Evolutionary conservation across 64 coral and sea anemone genomes (phyloP).

Genomic region (Pocillopora damicornis): DNA sequence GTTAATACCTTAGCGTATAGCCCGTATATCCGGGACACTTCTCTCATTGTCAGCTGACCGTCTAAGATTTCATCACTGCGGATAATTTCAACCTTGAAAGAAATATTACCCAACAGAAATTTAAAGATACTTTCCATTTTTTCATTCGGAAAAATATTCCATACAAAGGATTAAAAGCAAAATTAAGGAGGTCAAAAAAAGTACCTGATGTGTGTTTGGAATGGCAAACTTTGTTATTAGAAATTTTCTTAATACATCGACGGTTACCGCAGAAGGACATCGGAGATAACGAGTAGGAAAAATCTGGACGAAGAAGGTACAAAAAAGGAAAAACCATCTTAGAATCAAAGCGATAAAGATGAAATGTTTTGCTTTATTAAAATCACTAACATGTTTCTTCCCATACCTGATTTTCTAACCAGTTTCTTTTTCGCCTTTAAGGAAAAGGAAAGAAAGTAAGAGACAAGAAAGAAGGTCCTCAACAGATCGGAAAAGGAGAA

Average conservation of each 20-base stretch:
- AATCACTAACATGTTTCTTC: background rate
- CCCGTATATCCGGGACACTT: slow-evolving; percentile 48
- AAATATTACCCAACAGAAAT: background rate
- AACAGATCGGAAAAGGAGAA: no score
- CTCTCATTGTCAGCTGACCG: slow-evolving; percentile 42
- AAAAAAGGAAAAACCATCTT: background rate
- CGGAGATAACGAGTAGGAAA: slow-evolving; percentile 62
- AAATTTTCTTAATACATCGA: slow-evolving; percentile 45
- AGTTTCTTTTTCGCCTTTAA: slow-evolving; percentile 36
- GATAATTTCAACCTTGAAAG: slow-evolving; percentile 35
- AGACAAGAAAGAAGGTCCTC: no score
- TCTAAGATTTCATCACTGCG: slow-evolving; percentile 53
- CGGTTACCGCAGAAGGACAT: slow-evolving; percentile 45
- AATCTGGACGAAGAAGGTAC: background rate
- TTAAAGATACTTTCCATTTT: background rate
- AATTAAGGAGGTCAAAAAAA: no score
- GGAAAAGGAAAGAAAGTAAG: background rate
- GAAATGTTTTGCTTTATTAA: background rate
- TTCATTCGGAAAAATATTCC: no score
- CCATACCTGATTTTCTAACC: slow-evolving; percentile 41
- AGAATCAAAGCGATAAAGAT: background rate
- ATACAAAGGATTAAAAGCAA: no score
- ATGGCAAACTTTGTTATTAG: slow-evolving; percentile 43
- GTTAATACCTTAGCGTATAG: slow-evolving; percentile 37
- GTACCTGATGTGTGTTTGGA: slow-evolving; percentile 40